Evolutionary conservation across 2,888 invertebrate species (phyloP), one percentile per base, ranked within the genome.

Genomic region (Watsonalla binaria): DNA sequence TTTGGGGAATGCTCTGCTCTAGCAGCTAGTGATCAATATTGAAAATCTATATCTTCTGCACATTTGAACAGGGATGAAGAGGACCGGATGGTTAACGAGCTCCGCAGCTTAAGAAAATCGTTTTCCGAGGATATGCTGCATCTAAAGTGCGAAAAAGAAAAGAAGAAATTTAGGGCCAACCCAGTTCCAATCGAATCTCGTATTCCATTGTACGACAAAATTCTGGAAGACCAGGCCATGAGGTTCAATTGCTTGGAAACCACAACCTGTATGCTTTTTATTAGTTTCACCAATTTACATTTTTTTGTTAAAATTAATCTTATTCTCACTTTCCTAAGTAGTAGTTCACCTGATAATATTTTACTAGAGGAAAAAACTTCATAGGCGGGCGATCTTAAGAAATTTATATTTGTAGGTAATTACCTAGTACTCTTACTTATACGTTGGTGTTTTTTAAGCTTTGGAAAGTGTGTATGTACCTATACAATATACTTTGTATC

Each of bases 171-270:
- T 60, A 88, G 85, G 67, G 92, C 93, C 1, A 91, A 92, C 67
- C 93, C 94, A 4, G 92, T 95, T 55, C 95, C 95, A 0, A 92
- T 95, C 45, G 94, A 94, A 63, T 94, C 95, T 0, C 92, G 93
- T 65, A 93, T 95, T 57, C 94, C 94, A 0, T 86, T 95, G 13
- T 95, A 94, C 66, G 93, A 95, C 70, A 94, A 94, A 86, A 92
- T 95, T 59, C 84, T 95, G 68, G 93, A 93, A 60, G 94, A 94
- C 58, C 94, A 94, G 79, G 94, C 95, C 73, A 92, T 93, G 88
- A 93, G 94, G 95, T 94, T 81, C 65, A 58, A 54, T 37, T 49
- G 15, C 49, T 56, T 59, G 64, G 62, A 63, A 58, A 58, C 54
- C 65, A 62, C 70, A 64, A 65, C 57, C 70, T 70, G 78, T 80